A percentile compares a stretch with the other conserved stretches of the same genome.
These are phyloP conservation scores for Pectinophora gossypiella DNA, from an alignment of 1,140 invertebrate genomes.

Conservation along the genomic window DNA sequence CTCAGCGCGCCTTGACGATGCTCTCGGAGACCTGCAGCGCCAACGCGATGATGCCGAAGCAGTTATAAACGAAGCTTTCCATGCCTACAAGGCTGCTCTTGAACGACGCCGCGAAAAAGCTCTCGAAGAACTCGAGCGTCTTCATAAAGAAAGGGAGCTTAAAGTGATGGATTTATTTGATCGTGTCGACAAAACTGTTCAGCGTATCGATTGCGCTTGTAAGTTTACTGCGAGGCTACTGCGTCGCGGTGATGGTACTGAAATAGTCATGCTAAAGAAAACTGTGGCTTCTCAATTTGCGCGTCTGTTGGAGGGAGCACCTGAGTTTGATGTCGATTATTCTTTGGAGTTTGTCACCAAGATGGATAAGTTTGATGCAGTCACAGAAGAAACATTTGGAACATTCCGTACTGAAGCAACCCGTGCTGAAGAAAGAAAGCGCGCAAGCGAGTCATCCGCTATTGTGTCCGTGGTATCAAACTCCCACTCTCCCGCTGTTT, in stretches of 20 bases:
- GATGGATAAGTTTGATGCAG: constrained; percentile 85
- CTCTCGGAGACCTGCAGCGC: constrained; percentile 88
- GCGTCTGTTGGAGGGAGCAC: constrained; percentile 86
- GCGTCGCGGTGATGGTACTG: constrained; percentile 87
- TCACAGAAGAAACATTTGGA: constrained; percentile 82
- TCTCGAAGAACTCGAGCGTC: constrained; percentile 84
- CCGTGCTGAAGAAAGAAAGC: constrained; percentile 70
- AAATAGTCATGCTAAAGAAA: constrained; percentile 88
- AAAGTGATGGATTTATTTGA: constrained; percentile 92
- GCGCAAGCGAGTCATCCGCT: constrained; percentile 81
- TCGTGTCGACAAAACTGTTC: constrained; percentile 85
- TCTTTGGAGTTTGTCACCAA: constrained; percentile 90
- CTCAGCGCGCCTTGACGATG: constrained; percentile 82
- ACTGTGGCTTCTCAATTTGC: constrained; percentile 84
- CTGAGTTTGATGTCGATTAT: constrained; percentile 85
- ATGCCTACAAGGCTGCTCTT: constrained; percentile 87
- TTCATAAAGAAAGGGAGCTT: constrained; percentile 90
- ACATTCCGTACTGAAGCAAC: constrained; percentile 80
- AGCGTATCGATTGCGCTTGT: constrained; percentile 89
- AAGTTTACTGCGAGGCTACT: constrained; percentile 87
- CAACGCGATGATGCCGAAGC: constrained; percentile 91
- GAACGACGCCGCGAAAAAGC: constrained; percentile 86
- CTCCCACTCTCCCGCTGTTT: constrained; percentile 63
- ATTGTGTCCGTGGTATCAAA: constrained; percentile 72
- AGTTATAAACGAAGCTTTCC: constrained; percentile 90